Conservation (phyloP, 2,888 invertebrate species). For the Cryptocheilus praepositus region DNA sequence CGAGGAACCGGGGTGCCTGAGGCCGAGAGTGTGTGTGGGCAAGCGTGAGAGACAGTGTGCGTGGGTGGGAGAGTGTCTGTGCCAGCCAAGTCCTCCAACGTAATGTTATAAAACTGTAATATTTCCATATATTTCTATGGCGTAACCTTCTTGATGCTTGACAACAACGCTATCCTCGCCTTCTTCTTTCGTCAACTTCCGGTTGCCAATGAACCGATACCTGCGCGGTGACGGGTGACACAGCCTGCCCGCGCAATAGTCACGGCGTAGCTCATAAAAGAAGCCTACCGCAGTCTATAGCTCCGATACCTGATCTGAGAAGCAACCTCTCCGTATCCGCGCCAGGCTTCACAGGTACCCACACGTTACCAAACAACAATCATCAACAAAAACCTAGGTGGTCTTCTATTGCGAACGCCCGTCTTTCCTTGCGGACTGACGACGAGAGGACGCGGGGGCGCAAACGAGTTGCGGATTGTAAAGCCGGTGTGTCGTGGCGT, state of each 20-base stretch:
- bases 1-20: conserved; percentile 2
- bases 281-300: conserved; percentile 89
- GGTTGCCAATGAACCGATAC: conserved; percentile 66
- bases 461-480: no score
- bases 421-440: conserved; percentile 30
- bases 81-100: conserved; percentile 42
- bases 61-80: not conserved
- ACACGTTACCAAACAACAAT: conserved; percentile 69
- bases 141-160: conserved; percentile 73
- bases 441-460: no score
- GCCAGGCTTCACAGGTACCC: conserved; percentile 77
- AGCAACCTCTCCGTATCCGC: conserved; percentile 78
- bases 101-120: conserved; percentile 62
- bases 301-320: conserved; percentile 92
- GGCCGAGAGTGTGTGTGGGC: conserved; percentile 11
- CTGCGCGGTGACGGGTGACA: conserved; percentile 70
- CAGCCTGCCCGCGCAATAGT: conserved; percentile 84
- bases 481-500: no score
- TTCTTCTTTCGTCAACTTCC: conserved; percentile 71
- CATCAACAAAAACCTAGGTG: conserved; percentile 51
- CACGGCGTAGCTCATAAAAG: conserved; percentile 91
- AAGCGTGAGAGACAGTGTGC: conserved; percentile 9
- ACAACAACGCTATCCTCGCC: conserved; percentile 72
- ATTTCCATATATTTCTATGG: conserved; percentile 71
- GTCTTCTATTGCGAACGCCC: conserved; percentile 60